phyloP scores from a whole-genome alignment of 2,797 vertebrate genomes.

The Cyclura pinguis region DNA sequence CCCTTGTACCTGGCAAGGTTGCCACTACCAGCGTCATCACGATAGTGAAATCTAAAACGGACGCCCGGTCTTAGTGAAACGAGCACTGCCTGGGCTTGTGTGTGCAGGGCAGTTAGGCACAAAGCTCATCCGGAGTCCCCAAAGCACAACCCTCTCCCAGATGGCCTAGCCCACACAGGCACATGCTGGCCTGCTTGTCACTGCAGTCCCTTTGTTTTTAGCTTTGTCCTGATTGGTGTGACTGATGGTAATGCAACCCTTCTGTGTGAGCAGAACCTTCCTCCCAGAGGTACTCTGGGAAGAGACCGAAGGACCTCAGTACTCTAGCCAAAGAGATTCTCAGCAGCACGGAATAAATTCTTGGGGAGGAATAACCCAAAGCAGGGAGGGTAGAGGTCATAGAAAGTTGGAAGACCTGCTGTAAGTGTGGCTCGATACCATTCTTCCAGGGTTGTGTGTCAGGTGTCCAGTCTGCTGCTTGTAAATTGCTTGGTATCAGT shows the following conservation, averaged over 20 bases:
- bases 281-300: conserved; percentile 41
- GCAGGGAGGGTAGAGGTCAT: conserved; percentile 51
- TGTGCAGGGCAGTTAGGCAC: conserved; percentile 79
- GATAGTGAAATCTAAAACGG: conserved; percentile 98
- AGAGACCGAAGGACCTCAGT: conserved; percentile 55
- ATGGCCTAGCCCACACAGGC: conserved; percentile 75
- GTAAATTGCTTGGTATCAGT: conserved; percentile 70
- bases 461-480: conserved; percentile 70
- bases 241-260: conserved; percentile 72
- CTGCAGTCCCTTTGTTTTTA: conserved; percentile 76
- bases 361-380: conserved; percentile 40
- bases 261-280: conserved; percentile 69
- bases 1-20: conserved; percentile 94
- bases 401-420: conserved; percentile 52
- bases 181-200: conserved; percentile 69
- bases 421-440: conserved; percentile 64
- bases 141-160: conserved; percentile 81
- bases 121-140: conserved; percentile 77
- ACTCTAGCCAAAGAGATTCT: conserved; percentile 62
- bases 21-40: conserved; percentile 99
- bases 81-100: conserved; percentile 72
- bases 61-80: conserved; percentile 92
- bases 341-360: conserved; percentile 54
- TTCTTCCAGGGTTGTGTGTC: conserved; percentile 67
- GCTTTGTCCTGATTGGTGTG: conserved; percentile 79